Percentiles rank a stretch among this genome's conserved stretches.
Conservation (phyloP, 2,113 vertebrate genomes). For the Atherinomorus stipes region DNA sequence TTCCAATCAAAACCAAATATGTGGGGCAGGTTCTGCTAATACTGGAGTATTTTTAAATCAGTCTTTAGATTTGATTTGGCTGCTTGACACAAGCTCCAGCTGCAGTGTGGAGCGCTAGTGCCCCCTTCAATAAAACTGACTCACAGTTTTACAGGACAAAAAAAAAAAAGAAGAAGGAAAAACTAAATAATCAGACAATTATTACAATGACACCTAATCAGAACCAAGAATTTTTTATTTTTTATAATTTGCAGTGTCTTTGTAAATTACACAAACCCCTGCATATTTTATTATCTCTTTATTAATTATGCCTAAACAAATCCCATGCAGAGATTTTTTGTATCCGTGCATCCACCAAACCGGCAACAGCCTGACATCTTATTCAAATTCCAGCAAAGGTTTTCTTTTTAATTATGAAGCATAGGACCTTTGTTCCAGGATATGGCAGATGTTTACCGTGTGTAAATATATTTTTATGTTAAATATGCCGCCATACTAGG, state of each 20-base stretch:
- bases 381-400: not conserved
- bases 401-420: not conserved
- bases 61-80: not conserved
- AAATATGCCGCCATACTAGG: not conserved
- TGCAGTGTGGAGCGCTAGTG: too few species aligned
- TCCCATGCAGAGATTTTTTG: too few species aligned
- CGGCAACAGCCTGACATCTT: not conserved
- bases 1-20: not conserved
- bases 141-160: not conserved
- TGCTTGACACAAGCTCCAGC: not conserved
- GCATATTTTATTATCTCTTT: not conserved
- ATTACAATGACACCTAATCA: not conserved
- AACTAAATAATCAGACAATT: not conserved
- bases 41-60: not conserved
- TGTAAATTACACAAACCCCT: not conserved
- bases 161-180: not conserved
- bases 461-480: slow-evolving; percentile 15
- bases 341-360: not conserved
- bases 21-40: not conserved
- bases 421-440: slow-evolving; percentile 3
- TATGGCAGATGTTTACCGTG: slow-evolving; percentile 2
- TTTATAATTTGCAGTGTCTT: not conserved
- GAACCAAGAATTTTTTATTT: not conserved
- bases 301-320: not conserved
- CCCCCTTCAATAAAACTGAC: not conserved